Evolutionary conservation across 1,140 invertebrate species (phyloP), one percentile per base, ranked within the genome.

Genomic region (Musca vetustissima): DNA sequence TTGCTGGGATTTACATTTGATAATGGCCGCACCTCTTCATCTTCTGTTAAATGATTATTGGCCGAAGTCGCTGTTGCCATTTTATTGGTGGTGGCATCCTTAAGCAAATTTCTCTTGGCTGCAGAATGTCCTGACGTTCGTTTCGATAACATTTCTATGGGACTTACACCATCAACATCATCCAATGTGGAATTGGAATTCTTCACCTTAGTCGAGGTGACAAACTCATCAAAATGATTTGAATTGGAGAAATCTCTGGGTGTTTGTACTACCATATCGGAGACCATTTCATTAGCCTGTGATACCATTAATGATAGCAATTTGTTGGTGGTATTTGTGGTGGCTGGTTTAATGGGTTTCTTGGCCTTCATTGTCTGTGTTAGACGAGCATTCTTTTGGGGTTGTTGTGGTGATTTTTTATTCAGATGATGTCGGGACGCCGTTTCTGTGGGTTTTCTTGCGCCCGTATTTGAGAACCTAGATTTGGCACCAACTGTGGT

Each of bases 161-260:
- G 73, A 67, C 74, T 78, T 21, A 76, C 52, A 0, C 61, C 55
- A 14, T 19, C 43, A 70, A 71, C 17, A 48, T 72, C 0, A 25
- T 61, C 43, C 19, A 43, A 22, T n/a, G 28, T 43, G 1, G 2
- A n/a, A 55, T 43, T 64, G 17, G 59, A 14, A 17, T 22, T 67
- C 43, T 67, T 71, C 17, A 69, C 13, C 17, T 66, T 69, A 1
- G 78, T 80, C 2, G 78, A 80, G 17, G 78, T 78, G 0, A 72
- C 71, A 49, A 72, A 71, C 3, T 53, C 50, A 17, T 69, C 68
- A 47, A 76, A 80, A 6, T 72, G 71, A 68, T 76, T 74, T 0
- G 71, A 64, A n/a, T 17, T 53, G n/a, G 64, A n/a, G 0, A 61
- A 48, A 32, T 77, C 75, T 6, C 74, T 47, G 1, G 78, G 75